A percentile compares a stretch with the other conserved stretches of the same genome.
phyloP scores from a whole-genome alignment of 2,797 vertebrate species.

The Sorex maritimensis region DNA sequence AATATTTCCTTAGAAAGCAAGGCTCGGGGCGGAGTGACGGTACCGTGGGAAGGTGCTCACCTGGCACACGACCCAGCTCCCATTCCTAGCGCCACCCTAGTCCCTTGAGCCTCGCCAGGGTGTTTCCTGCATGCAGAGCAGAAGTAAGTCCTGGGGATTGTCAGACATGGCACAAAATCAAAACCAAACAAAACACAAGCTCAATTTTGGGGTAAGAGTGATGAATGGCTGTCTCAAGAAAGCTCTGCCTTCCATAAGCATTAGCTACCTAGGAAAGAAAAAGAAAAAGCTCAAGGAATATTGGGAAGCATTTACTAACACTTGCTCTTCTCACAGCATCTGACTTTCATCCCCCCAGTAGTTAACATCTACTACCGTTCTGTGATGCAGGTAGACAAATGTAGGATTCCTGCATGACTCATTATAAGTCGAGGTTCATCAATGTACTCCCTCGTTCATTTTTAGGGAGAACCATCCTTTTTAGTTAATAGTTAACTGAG shows the following conservation, averaged over 20 bases:
- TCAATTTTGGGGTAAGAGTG: no score
- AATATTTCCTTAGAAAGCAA: neutral
- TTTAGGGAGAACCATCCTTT: conserved; percentile 11
- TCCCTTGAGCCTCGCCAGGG: no score
- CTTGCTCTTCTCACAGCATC: conserved; percentile 3
- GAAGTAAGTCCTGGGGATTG: no score
- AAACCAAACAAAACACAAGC: no score
- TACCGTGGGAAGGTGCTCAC: no score
- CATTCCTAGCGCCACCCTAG: no score
- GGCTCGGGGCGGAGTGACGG: no score
- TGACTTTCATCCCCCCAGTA: neutral
- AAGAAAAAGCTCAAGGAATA: neutral
- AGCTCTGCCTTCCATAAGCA: neutral
- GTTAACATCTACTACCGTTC: neutral
- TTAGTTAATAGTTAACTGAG: neutral
- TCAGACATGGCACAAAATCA: no score
- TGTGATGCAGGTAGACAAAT: neutral
- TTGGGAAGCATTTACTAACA: conserved; percentile 8
- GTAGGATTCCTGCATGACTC: neutral
- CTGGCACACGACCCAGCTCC: no score
- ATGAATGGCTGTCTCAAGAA: no score
- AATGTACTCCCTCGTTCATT: neutral
- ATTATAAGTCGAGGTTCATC: no score
- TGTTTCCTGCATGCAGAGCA: no score
- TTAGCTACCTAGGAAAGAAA: neutral